Conservation (phyloP, 2,113 vertebrate species). For the Oryzias javanicus region DNA sequence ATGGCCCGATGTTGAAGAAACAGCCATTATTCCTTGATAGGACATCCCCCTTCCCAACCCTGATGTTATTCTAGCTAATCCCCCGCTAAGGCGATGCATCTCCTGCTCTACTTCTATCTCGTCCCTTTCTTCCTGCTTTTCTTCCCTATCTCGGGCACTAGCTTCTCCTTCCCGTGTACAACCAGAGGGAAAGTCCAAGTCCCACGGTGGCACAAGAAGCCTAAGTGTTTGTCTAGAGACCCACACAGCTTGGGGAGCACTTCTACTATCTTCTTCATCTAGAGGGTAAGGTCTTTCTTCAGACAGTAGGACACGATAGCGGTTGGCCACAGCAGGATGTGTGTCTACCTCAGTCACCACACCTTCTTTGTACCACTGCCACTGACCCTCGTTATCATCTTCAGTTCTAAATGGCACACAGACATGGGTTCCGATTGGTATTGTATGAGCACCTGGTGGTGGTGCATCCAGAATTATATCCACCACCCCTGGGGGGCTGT, state of each 20-base stretch:
- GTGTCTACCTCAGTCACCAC: conserved; percentile 82
- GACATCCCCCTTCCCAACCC: conserved; percentile 54
- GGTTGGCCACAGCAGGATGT: conserved; percentile 81
- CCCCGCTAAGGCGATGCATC: conserved; percentile 80
- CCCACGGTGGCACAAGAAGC: conserved; percentile 84
- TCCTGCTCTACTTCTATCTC: conserved; percentile 80
- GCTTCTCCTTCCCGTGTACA: conserved; percentile 55
- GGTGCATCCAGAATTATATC: conserved; percentile 84
- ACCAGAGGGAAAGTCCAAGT: conserved; percentile 70
- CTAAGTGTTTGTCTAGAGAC: conserved; percentile 84
- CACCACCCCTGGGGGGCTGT: conserved; percentile 68
- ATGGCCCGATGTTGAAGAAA: conserved; percentile 68
- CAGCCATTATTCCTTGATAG: conserved; percentile 54
- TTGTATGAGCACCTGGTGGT: conserved; percentile 73
- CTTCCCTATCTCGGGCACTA: conserved; percentile 64
- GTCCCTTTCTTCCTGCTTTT: conserved; percentile 69
- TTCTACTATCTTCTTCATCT: conserved; percentile 53
- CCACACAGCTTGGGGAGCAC: conserved; percentile 78
- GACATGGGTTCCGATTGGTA: conserved; percentile 79
- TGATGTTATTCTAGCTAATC: conserved; percentile 61
- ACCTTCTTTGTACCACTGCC: conserved; percentile 81
- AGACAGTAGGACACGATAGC: conserved; percentile 80
- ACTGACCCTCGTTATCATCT: conserved; percentile 64
- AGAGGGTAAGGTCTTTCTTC: conserved; percentile 56
- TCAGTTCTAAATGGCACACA: conserved; percentile 81